Evolutionary conservation across 2,888 invertebrate genomes (phyloP).

Genomic region (Tuta absoluta): DNA sequence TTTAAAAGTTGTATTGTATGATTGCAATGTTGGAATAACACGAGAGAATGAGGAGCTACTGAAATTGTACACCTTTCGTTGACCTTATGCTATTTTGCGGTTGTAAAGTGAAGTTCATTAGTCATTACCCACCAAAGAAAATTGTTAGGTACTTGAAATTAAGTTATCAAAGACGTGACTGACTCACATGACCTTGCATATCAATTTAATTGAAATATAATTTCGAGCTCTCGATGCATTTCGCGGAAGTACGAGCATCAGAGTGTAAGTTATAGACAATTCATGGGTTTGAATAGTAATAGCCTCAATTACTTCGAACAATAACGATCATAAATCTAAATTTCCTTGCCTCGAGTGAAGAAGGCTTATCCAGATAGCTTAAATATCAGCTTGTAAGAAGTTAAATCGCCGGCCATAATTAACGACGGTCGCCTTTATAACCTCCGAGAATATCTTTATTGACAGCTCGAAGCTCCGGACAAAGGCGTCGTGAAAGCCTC

Average conservation of each 20-base stretch:
- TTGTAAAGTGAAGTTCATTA: neutral
- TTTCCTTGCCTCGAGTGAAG: constrained; percentile 9
- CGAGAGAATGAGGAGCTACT: constrained; percentile 21
- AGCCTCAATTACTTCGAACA: constrained; percentile 9
- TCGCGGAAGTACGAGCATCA: neutral
- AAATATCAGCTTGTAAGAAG: constrained; percentile 36
- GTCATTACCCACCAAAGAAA: neutral
- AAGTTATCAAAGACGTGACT: constrained; percentile 8
- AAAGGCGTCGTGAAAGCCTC: constrained; percentile 66
- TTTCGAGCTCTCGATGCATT: neutral
- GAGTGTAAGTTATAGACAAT: neutral
- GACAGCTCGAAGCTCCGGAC: constrained; percentile 62
- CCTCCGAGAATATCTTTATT: constrained; percentile 63
- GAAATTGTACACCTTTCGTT: constrained; percentile 15
- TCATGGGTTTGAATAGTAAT: neutral
- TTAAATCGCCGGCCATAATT: constrained; percentile 56
- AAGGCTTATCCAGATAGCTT: constrained; percentile 31
- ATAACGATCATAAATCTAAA: constrained; percentile 16
- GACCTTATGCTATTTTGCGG: constrained; percentile 5
- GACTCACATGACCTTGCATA: neutral
- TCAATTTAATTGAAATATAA: neutral
- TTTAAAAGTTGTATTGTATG: constrained; percentile 19
- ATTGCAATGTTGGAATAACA: constrained; percentile 16
- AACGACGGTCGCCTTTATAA: constrained; percentile 60
- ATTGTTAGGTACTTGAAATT: neutral